Conservation (phyloP, 2,888 invertebrate genomes). For the Geophilus truncorum region DNA sequence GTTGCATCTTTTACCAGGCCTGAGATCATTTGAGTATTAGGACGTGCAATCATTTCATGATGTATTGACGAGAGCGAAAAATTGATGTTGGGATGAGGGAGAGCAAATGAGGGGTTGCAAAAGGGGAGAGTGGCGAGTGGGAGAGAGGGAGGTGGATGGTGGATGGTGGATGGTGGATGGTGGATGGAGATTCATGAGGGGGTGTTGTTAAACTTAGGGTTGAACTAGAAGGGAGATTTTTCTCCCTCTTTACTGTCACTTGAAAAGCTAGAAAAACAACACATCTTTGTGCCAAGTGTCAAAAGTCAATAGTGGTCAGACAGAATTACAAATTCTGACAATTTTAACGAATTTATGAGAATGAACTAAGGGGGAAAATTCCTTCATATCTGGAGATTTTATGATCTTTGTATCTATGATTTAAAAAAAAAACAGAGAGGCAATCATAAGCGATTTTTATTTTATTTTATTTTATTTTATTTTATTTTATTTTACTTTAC, state of each 20-base stretch:
- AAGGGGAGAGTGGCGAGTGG: background rate
- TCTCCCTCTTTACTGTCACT: background rate
- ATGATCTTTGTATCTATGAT: background rate
- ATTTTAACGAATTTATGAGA: background rate
- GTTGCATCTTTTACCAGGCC: background rate
- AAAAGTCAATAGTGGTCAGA: background rate
- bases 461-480: background rate
- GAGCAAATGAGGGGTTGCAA: background rate
- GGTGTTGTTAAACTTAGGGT: background rate
- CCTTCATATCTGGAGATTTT: background rate
- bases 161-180: background rate
- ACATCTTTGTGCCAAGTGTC: conserved; percentile 21
- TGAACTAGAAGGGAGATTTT: background rate
- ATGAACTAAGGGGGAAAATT: background rate
- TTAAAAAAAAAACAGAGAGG: no score
- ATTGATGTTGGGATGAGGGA: background rate
- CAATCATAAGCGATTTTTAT: background rate
- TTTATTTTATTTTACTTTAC: no score
- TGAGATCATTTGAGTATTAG: conserved; percentile 7
- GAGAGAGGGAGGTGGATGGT: no score
- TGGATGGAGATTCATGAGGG: background rate
- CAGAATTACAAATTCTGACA: conserved; percentile 18
- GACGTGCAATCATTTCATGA: conserved; percentile 20
- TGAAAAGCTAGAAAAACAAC: conserved; percentile 10
- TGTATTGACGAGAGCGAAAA: conserved; percentile 1